Conservation (phyloP, 2,797 vertebrate genomes). For the Hippocampus kuda region DNA sequence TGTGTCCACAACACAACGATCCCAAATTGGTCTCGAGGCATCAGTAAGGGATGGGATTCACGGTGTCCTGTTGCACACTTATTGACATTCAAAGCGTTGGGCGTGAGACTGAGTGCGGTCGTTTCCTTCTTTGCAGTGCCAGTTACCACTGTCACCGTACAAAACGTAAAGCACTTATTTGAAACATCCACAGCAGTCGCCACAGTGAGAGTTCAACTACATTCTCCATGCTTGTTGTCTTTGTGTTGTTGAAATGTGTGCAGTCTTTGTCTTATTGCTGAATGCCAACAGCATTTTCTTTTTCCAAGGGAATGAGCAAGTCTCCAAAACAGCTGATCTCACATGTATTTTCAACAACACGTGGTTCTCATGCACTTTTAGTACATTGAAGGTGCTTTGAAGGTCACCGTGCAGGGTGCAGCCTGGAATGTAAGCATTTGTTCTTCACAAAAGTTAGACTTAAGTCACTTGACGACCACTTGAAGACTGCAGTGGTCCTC, state of each 20-base stretch:
- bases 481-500: conserved; percentile 42
- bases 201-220: conserved; percentile 54
- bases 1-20: conserved; percentile 58
- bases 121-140: conserved; percentile 60
- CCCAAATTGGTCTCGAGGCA: conserved; percentile 42
- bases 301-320: conserved; percentile 21
- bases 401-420: conserved; percentile 39
- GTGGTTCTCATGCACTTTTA: conserved; percentile 14
- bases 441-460: conserved; percentile 44
- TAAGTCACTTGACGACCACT: conserved; percentile 31
- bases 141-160: conserved; percentile 45
- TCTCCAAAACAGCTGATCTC: conserved; percentile 27
- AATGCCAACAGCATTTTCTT: conserved; percentile 39
- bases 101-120: conserved; percentile 20
- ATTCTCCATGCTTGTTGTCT: conserved; percentile 55
- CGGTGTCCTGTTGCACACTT: conserved; percentile 29
- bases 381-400: conserved; percentile 41
- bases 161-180: conserved; percentile 68
- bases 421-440: conserved; percentile 25
- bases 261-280: conserved; percentile 37
- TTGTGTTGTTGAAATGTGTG: conserved; percentile 47
- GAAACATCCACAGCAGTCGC: conserved; percentile 63
- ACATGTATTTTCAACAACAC: conserved; percentile 14
- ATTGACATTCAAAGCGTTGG: conserved; percentile 38
- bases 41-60: conserved; percentile 23